These are phyloP conservation scores for Cuculus canorus DNA, from an alignment of 2,797 vertebrate genomes.

Conservation along the genomic window DNA sequence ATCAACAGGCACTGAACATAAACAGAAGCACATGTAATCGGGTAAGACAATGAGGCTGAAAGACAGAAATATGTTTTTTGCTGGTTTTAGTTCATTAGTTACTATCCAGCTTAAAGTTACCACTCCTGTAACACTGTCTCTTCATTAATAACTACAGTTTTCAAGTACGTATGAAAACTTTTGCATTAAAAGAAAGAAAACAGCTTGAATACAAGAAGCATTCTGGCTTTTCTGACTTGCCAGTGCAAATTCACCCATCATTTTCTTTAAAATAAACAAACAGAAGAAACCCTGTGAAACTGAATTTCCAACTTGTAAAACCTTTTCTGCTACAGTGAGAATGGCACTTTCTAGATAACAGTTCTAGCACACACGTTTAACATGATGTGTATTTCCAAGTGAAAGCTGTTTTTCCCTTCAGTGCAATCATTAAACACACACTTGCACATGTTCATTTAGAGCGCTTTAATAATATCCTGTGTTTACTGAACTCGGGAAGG, in stretches of 20 bases:
- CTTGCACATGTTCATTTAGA: not conserved
- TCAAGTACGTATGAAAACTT: not conserved
- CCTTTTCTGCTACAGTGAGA: not conserved
- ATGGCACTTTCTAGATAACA: not conserved
- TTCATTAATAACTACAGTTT: not conserved
- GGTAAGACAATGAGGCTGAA: not conserved
- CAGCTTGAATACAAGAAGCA: rapidly evolving
- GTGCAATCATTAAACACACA: slow-evolving; percentile 30
- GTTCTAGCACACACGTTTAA: not conserved
- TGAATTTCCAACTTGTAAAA: not conserved
- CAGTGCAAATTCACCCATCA: not conserved
- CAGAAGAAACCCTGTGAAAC: not conserved
- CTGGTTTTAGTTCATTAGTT: not conserved
- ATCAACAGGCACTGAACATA: not conserved
- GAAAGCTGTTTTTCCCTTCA: slow-evolving; percentile 21
- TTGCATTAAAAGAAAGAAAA: not conserved
- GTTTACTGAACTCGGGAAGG: not conserved
- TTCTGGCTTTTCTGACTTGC: not conserved
- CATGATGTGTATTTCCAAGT: not conserved
- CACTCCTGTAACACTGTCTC: not conserved
- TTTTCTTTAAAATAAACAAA: not conserved
- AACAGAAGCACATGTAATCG: rapidly evolving
- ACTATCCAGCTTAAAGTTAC: not conserved
- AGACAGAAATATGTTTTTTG: not conserved
- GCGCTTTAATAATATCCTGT: not conserved